Base-by-base conservation (phyloP, 2,888 invertebrate genomes). In the Thera obeliscata region DNA sequence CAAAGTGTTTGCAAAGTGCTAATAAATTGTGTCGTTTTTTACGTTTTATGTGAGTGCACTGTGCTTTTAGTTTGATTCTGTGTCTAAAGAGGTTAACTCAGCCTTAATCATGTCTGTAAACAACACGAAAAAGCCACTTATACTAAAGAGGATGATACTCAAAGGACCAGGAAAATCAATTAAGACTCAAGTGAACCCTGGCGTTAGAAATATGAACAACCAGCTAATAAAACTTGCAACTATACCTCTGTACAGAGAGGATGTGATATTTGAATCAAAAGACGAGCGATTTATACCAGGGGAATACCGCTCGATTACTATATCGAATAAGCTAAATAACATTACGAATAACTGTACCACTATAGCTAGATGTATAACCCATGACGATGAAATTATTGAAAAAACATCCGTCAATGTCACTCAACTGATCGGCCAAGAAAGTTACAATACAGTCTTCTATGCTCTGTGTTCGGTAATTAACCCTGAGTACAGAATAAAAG, bases 341-440 rank as follows among this genome's bases (percentile, higher is more conserved):
- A 0, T 76, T 0, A 84, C 77, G 0, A 86, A 86, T 3, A 75
- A 76, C 0, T 81, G 84, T 72, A 69, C 78, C 0, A 91, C 92
- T 0, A 66, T 84, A 0, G 91, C 90, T 0, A 78, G 76, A 11
- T 89, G 80, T 54, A 74, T 69, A 3, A 73, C 69, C 7, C 61
- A 66, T 2, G 65, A 71, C 2, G 76, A 73, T 0, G 66, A 71
- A 11, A 36, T 72, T 0, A 64, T 75, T 1, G 84, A 86, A 56
- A 82, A 84, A 69, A 86, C 84, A 1, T 93, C 93, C 0, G 88
- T 88, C 2, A 77, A 76, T 35, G 68, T 92, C 0, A 78, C 82
- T 0, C 79, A 78, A n/a, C 11, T 89, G 0, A 88, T 93, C 0
- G 93, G 93, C 0, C 89, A 90, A 54, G 81, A 80, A 0, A 88